phyloP scores from a whole-genome alignment of 1,140 invertebrate genomes.

The Hycleus phaleratus region DNA sequence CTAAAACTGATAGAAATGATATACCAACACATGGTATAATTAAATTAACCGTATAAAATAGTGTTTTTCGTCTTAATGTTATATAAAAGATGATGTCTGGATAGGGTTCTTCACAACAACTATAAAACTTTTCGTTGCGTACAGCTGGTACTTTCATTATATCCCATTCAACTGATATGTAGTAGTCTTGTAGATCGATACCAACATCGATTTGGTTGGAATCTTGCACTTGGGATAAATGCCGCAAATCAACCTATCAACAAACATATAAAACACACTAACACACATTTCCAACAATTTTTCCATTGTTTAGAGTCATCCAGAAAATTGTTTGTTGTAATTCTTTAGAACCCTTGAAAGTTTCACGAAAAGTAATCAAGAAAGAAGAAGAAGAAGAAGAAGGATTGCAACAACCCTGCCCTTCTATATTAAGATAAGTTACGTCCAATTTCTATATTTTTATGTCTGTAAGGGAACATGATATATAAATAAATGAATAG shows the following conservation, averaged over 20 bases:
- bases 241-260: slow-evolving; percentile 76
- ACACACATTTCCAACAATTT: not conserved
- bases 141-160: slow-evolving; percentile 83
- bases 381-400: no score
- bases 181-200: slow-evolving; percentile 89
- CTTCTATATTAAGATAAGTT: no score
- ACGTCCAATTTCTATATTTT: no score
- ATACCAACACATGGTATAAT: slow-evolving; percentile 95
- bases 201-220: slow-evolving; percentile 78
- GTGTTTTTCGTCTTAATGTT: slow-evolving; percentile 88
- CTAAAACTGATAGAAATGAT: slow-evolving; percentile 93
- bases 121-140: slow-evolving; percentile 83
- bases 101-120: slow-evolving; percentile 85
- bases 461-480: no score
- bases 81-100: slow-evolving; percentile 98
- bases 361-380: no score
- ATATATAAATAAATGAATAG: no score
- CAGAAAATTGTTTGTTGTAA: no score
- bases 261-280: not conserved
- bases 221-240: slow-evolving; percentile 71
- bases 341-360: no score
- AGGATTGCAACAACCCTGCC: no score
- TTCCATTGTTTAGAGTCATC: no score
- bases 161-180: slow-evolving; percentile 97
- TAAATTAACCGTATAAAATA: slow-evolving; percentile 96